Conservation (phyloP, 1,140 invertebrate species). For the Ooceraea biroi region DNA sequence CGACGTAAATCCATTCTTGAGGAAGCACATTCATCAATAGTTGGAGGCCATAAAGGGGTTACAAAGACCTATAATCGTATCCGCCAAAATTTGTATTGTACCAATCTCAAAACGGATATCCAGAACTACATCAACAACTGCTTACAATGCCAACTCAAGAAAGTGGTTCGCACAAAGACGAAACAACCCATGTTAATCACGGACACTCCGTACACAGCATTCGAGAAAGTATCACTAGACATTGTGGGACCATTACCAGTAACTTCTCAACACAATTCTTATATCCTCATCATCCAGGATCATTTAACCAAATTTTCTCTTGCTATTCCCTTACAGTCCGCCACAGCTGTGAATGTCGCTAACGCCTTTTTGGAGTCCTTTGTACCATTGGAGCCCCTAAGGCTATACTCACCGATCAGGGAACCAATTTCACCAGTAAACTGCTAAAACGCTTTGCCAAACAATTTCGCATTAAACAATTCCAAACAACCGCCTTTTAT, state of each 20-base stretch:
- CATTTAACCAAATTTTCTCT: neutral
- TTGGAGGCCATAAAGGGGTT: neutral
- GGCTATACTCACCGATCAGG: conserved; percentile 42
- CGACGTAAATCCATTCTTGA: neutral
- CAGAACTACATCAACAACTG: neutral
- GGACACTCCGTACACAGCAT: neutral
- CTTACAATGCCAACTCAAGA: neutral
- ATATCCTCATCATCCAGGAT: neutral
- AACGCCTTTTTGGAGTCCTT: conserved; percentile 28
- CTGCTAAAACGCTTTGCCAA: conserved; percentile 75
- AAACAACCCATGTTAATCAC: neutral
- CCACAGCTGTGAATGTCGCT: neutral
- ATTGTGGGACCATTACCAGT: neutral
- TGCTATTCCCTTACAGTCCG: neutral
- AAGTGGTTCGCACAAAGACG: neutral
- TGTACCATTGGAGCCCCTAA: conserved; percentile 27
- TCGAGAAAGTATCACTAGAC: conserved; percentile 1
- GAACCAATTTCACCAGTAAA: conserved; percentile 66
- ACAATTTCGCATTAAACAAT: conserved; percentile 75
- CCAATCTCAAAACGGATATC: neutral
- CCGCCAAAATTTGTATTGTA: neutral
- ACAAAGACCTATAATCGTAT: neutral
- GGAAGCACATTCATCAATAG: neutral
- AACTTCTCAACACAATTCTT: neutral
- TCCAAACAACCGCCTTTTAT: conserved; percentile 71